Evolutionary conservation across 1,140 invertebrate genomes (phyloP).

Genomic region (Drosophila parabipectinata): DNA sequence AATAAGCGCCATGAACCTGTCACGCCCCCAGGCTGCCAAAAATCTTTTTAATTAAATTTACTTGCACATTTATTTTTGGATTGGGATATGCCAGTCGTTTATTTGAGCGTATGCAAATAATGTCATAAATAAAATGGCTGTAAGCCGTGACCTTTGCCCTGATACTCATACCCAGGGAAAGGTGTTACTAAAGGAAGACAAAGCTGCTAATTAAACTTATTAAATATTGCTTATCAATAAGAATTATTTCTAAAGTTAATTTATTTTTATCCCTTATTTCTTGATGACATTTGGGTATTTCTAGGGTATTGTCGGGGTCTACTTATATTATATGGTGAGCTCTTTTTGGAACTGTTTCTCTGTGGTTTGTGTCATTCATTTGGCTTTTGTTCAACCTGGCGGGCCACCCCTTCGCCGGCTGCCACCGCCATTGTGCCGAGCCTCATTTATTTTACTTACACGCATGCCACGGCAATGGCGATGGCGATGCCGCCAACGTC

Average conservation of each 20-base stretch:
- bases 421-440: constrained; percentile 66
- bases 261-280: not conserved
- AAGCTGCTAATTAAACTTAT: not conserved
- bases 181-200: not conserved
- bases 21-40: constrained; percentile 2
- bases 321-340: constrained; percentile 1
- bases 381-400: constrained; percentile 67
- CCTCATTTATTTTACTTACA: constrained; percentile 82
- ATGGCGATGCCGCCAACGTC: constrained; percentile 52
- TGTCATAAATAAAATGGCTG: constrained; percentile 51
- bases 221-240: not conserved
- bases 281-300: not conserved
- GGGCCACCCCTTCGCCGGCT: constrained; percentile 1
- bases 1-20: constrained; percentile 12
- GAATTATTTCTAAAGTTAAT: not conserved
- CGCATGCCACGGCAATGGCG: constrained; percentile 56
- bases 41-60: constrained; percentile 70
- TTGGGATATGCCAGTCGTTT: constrained; percentile 41
- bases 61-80: constrained; percentile 33
- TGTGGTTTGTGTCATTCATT: constrained; percentile 79
- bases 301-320: constrained; percentile 21
- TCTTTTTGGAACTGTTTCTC: constrained; percentile 61
- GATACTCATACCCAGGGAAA: constrained; percentile 16
- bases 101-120: constrained; percentile 65
- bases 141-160: constrained; percentile 23